Conservation (phyloP, 2,888 invertebrate species). For the Dryomyza anilis region DNA sequence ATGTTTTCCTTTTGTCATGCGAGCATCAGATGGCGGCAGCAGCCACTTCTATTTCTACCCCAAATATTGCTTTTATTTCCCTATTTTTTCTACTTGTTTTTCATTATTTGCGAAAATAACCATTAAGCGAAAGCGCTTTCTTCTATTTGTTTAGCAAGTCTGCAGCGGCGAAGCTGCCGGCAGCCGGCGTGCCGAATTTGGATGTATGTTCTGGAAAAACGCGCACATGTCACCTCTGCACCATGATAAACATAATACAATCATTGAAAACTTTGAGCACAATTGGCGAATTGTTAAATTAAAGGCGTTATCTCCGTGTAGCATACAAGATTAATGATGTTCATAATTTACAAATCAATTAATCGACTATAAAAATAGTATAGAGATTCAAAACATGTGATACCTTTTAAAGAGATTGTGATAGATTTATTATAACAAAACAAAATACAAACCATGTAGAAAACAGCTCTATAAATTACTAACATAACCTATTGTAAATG, state of each 20-base stretch:
- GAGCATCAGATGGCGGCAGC: too few relatives aligned
- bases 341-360: too few relatives aligned
- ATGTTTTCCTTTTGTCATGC: conserved; percentile 29
- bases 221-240: conserved; percentile 4
- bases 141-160: neutral
- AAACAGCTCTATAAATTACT: too few relatives aligned
- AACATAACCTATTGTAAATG: too few relatives aligned
- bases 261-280: neutral
- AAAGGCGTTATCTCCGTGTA: too few relatives aligned
- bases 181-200: neutral
- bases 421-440: too few relatives aligned
- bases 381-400: too few relatives aligned
- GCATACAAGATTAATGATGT: too few relatives aligned
- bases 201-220: neutral
- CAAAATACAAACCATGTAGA: too few relatives aligned
- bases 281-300: too few relatives aligned
- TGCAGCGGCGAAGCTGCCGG: neutral
- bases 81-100: neutral
- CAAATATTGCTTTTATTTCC: neutral
- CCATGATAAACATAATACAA: neutral
- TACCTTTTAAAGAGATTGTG: too few relatives aligned
- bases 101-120: neutral
- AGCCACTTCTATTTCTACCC: neutral
- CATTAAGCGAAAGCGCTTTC: neutral
- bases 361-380: too few relatives aligned